These are phyloP conservation scores for Seriola quinqueradiata DNA, from an alignment of 2,113 vertebrate species.

Conservation along the genomic window DNA sequence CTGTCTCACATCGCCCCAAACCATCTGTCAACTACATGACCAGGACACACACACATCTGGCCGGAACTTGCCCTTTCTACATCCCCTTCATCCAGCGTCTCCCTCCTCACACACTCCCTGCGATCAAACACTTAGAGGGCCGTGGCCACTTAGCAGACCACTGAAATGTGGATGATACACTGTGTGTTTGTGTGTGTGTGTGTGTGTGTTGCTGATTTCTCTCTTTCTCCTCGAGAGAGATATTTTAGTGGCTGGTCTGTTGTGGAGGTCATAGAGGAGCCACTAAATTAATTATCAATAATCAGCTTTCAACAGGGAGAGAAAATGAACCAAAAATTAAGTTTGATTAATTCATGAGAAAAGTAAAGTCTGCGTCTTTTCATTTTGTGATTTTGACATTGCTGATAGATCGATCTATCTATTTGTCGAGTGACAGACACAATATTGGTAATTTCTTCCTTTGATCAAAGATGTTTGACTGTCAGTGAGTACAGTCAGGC, in stretches of 20 bases:
- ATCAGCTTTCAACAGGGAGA: not conserved
- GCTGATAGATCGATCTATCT: no score
- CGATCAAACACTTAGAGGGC: slow-evolving; percentile 44
- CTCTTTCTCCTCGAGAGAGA: not conserved
- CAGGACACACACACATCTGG: slow-evolving; percentile 39
- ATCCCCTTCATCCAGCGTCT: slow-evolving; percentile 18
- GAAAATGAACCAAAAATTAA: no score
- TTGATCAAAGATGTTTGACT: no score
- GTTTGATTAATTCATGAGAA: not conserved
- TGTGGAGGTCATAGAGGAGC: not conserved
- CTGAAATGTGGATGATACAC: slow-evolving; percentile 51
- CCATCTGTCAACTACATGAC: slow-evolving; percentile 62
- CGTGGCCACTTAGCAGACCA: slow-evolving; percentile 38
- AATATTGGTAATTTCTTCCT: no score
- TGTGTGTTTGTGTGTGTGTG: slow-evolving; percentile 6
- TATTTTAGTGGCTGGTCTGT: not conserved
- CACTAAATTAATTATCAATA: not conserved
- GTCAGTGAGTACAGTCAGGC: no score
- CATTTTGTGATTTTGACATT: no score
- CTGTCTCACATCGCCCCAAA: slow-evolving; percentile 39
- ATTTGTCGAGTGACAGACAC: no score
- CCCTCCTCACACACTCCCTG: not conserved
- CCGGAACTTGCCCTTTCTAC: slow-evolving; percentile 7
- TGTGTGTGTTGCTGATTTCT: slow-evolving; percentile 15
- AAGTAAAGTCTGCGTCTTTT: no score